A percentile compares a stretch with the other conserved stretches of the same genome.
Conservation (phyloP, 2,797 vertebrate genomes). For the Gorsachius magnificus region DNA sequence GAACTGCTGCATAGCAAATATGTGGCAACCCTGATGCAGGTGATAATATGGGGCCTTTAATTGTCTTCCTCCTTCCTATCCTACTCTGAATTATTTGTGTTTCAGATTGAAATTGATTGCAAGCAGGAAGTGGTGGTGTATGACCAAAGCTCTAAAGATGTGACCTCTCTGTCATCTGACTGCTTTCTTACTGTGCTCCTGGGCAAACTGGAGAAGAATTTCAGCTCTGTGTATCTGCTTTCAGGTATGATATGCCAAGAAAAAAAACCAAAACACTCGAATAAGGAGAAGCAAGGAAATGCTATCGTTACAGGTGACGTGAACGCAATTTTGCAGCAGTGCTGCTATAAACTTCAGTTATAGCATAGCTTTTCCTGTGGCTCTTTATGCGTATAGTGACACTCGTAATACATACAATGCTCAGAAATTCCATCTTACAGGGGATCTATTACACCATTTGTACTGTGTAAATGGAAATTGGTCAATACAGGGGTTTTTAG, state of each 20-base stretch:
- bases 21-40: not conserved
- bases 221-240: slow-evolving; percentile 89
- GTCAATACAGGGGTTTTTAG: not conserved
- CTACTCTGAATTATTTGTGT: not conserved
- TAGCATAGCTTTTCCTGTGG: not conserved
- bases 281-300: not conserved
- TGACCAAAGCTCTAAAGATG: slow-evolving; percentile 89
- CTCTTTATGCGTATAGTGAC: not conserved
- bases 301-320: accelerated
- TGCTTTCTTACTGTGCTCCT: slow-evolving; percentile 91
- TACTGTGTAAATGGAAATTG: not conserved
- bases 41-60: not conserved
- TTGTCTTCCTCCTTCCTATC: not conserved
- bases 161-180: slow-evolving; percentile 81
- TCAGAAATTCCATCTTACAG: not conserved
- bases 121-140: slow-evolving; percentile 92
- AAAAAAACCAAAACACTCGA: not conserved
- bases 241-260: slow-evolving; percentile 79
- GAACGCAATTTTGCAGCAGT: not conserved
- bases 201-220: slow-evolving; percentile 90
- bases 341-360: not conserved
- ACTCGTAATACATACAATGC: not conserved
- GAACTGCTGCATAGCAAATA: not conserved
- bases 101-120: slow-evolving; percentile 85
- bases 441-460: not conserved